Conservation (phyloP, 2,888 invertebrate species). For the Plagodis dolabraria region DNA sequence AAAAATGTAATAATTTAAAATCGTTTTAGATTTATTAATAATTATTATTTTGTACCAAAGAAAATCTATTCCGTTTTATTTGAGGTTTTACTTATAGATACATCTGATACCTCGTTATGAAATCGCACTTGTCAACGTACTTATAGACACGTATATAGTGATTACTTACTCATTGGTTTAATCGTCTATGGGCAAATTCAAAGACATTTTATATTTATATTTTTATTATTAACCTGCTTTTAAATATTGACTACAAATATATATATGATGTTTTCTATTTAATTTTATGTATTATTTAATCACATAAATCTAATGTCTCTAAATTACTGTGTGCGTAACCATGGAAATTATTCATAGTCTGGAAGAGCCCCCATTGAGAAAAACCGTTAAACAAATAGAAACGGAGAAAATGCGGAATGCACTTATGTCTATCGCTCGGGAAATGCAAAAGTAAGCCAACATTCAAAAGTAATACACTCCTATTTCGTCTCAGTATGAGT, state of each 20-base stretch:
- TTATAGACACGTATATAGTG: too few species aligned
- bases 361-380: background rate
- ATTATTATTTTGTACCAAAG: too few species aligned
- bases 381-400: conserved; percentile 22
- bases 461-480: background rate
- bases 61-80: too few species aligned
- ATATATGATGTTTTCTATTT: background rate
- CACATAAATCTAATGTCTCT: background rate
- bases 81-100: too few species aligned
- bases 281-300: background rate
- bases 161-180: too few species aligned
- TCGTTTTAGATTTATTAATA: too few species aligned
- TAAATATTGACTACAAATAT: background rate
- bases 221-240: background rate
- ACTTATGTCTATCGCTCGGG: conserved; percentile 57
- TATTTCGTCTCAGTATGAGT: too few species aligned
- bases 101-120: too few species aligned
- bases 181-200: too few species aligned
- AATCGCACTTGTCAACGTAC: too few species aligned
- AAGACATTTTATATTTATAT: too few species aligned
- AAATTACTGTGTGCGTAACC: conserved; percentile 1
- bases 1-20: too few species aligned
- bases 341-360: background rate
- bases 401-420: conserved; percentile 49
- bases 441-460: conserved; percentile 55